Conservation (phyloP, 2,888 invertebrate species). For the Patella ulyssiponensis region DNA sequence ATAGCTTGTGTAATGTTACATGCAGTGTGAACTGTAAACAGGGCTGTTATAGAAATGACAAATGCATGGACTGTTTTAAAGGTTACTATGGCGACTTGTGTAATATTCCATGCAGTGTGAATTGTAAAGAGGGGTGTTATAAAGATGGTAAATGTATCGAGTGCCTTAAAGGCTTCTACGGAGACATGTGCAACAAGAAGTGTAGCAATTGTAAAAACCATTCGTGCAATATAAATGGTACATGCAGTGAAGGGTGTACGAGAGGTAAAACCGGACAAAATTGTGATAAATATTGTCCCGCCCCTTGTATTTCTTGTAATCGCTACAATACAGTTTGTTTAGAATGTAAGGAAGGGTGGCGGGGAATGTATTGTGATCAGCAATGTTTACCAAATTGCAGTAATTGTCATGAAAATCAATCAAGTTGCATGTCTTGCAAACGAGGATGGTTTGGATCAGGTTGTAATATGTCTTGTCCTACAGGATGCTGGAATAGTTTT, state of each 20-base stretch:
- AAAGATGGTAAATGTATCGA: slow-evolving; percentile 22
- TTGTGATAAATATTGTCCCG: slow-evolving; percentile 33
- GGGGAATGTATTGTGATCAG: no score
- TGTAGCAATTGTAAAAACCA: slow-evolving; percentile 32
- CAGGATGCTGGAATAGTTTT: not conserved
- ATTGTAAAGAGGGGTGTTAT: no score
- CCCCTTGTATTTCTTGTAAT: slow-evolving; percentile 17
- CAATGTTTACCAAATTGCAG: slow-evolving; percentile 25
- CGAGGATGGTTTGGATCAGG: slow-evolving; percentile 38
- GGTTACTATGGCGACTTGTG: no score
- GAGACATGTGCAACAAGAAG: slow-evolving; percentile 21
- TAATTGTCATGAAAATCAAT: slow-evolving; percentile 21
- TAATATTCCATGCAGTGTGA: no score
- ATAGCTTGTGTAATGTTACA: no score
- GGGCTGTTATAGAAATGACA: no score
- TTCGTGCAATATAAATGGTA: slow-evolving; percentile 20
- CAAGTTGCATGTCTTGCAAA: slow-evolving; percentile 36
- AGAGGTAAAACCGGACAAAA: no score
- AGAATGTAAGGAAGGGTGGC: no score
- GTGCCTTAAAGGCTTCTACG: slow-evolving; percentile 33
- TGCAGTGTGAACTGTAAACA: no score
- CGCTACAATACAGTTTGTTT: no score
- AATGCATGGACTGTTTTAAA: no score
- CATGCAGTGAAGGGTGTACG: no score
- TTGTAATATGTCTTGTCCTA: slow-evolving; percentile 37